These are phyloP conservation scores for Agelastica alni DNA, from an alignment of 2,888 invertebrate genomes.

Conservation along the genomic window DNA sequence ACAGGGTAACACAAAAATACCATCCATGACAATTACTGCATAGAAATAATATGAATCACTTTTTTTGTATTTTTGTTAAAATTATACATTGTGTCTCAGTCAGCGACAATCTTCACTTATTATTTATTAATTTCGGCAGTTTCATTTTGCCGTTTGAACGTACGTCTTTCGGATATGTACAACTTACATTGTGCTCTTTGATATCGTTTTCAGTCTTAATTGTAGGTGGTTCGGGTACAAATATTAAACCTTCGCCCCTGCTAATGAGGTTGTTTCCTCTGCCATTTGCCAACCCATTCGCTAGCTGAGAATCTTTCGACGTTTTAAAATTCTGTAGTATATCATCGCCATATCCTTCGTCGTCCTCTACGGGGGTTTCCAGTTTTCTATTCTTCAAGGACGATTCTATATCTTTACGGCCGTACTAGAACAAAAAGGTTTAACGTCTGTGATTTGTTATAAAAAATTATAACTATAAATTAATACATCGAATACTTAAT, in stretches of 20 bases:
- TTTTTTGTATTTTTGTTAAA: too few relatives aligned
- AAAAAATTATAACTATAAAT: too few relatives aligned
- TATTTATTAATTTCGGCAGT: too few relatives aligned
- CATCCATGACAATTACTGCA: too few relatives aligned
- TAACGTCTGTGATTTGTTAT: too few relatives aligned
- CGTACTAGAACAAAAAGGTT: conserved; percentile 73
- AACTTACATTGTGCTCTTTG: conserved; percentile 26
- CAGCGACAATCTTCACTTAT: too few relatives aligned
- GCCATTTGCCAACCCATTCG: conserved; percentile 43
- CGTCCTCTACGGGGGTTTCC: conserved; percentile 59
- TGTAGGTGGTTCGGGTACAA: conserved; percentile 72
- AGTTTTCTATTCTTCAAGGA: conserved; percentile 63
- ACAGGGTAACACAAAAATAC: too few relatives aligned
- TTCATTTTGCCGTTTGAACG: too few relatives aligned
- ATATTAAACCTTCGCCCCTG: conserved; percentile 73
- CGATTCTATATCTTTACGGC: conserved; percentile 78
- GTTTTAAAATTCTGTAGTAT: conserved; percentile 35
- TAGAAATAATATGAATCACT: too few relatives aligned
- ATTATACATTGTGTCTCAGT: too few relatives aligned
- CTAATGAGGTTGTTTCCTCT: conserved; percentile 66
- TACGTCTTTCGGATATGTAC: too few relatives aligned
- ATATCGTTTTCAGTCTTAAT: conserved; percentile 35
- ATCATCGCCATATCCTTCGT: conserved; percentile 56
- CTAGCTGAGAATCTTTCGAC: conserved; percentile 13
- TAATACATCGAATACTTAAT: too few relatives aligned